Percentiles rank a stretch among this genome's conserved stretches.
phyloP scores from a whole-genome alignment of 2,797 vertebrate species.

The Propithecus deckenii region DNA sequence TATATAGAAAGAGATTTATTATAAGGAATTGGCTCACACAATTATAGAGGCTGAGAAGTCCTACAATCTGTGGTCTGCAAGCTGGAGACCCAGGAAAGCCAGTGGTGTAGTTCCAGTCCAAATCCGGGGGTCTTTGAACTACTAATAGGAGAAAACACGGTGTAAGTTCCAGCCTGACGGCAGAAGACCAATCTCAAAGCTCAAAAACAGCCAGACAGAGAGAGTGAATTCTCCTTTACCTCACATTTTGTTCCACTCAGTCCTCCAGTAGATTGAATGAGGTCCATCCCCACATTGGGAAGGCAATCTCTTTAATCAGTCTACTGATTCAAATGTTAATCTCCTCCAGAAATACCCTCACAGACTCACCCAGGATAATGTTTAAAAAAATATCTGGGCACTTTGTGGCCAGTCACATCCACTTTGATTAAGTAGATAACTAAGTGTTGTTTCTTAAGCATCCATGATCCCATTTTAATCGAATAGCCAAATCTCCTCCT shows the following conservation, averaged over 20 bases:
- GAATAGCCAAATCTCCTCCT: not conserved
- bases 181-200: not conserved
- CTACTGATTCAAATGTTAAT: not conserved
- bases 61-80: not conserved
- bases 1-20: not conserved
- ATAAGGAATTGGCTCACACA: not conserved
- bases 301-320: not conserved
- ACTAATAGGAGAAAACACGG: not conserved
- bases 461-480: not conserved
- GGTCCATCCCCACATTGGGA: not conserved
- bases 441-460: not conserved
- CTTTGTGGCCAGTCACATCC: not conserved
- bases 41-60: not conserved
- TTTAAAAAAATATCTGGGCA: not conserved
- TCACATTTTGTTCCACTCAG: not conserved
- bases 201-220: not conserved
- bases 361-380: not conserved
- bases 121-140: not conserved
- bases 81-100: not conserved
- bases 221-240: not conserved
- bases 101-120: not conserved
- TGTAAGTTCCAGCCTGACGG: not conserved
- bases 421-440: not conserved
- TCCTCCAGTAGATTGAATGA: not conserved
- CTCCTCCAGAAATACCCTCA: not conserved